Base-by-base conservation (phyloP, 2,113 vertebrate genomes). In the Brachypteracias leptosomus region DNA sequence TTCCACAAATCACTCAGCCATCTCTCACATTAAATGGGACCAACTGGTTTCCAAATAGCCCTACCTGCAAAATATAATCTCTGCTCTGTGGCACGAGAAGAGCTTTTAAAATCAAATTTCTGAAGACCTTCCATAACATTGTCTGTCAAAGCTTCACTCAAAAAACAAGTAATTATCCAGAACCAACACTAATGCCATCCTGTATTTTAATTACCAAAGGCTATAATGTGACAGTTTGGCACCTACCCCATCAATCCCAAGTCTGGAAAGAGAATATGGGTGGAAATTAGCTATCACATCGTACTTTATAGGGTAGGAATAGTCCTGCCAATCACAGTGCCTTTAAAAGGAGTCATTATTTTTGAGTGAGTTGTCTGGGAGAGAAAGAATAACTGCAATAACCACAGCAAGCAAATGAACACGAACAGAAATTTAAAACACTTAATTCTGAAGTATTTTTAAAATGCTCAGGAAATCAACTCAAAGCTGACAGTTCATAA, bases 1-100 rank as follows among this genome's bases (percentile, higher is more conserved):
- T 95, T 95, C 73, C 85, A 94, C 83, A 90, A 93, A 90, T 96
- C 96, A 93, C 42, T 94, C 95, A 96, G 85, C 88, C 90, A 91
- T 93, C 86, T 93, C 77, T 33, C 52, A 47, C n/a, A 73, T 70
- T 96, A 96, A 93, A 85, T 90, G 49, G 73, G 68, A 96, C 65
- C 88, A 95, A 96, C 57, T 52, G 36, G 80, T 84, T 72, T 90
- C 76, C 49, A 82, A 79, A 92, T 35, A 81, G 54, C 54, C 62
- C 36, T 87, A 94, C 71, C 70, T 95, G 74, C 78, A 95, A 95
- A 96, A 95, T 51, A 70, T 7, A 51, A 84, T 88, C 47, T 89
- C 38, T 54, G n/a, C 28, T 96, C 66, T 42, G 36, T 82, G 46
- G 70, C 36, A 66, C 1, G 8, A 90, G 66, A 82, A 58, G 29